A percentile compares a stretch with the other conserved stretches of the same genome.
These are phyloP conservation scores for Holocentrus rufus DNA, from an alignment of 2,797 vertebrate species.

Conservation along the genomic window DNA sequence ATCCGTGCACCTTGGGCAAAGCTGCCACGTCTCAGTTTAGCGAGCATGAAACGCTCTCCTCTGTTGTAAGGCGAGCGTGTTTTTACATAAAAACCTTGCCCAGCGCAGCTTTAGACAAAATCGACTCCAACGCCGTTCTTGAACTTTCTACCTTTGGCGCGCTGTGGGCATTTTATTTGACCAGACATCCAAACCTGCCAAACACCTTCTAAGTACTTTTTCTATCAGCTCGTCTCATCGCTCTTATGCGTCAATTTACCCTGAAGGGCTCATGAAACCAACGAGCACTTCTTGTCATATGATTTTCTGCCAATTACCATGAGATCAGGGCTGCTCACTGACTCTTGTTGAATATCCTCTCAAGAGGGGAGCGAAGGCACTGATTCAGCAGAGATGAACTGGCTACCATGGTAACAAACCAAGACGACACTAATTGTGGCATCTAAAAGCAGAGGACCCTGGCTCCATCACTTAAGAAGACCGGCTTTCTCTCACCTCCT, in stretches of 20 bases:
- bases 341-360: conserved; percentile 47
- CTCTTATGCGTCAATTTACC: conserved; percentile 35
- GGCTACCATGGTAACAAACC: conserved; percentile 63
- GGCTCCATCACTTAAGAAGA: conserved; percentile 34
- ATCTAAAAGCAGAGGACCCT: conserved; percentile 34
- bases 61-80: too few relatives aligned
- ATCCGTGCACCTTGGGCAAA: neutral
- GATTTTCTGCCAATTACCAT: conserved; percentile 60
- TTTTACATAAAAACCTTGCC: too few relatives aligned
- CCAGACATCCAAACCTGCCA: conserved; percentile 1
- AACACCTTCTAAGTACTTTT: conserved; percentile 6
- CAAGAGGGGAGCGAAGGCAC: conserved; percentile 12
- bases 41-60: too few relatives aligned
- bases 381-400: conserved; percentile 60
- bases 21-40: too few relatives aligned
- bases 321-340: conserved; percentile 48
- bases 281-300: conserved; percentile 46
- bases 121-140: neutral
- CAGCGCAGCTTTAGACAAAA: neutral
- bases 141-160: neutral
- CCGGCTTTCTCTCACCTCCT: conserved; percentile 15
- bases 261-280: conserved; percentile 35
- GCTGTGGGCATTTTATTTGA: conserved; percentile 1
- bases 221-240: conserved; percentile 11
- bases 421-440: conserved; percentile 57